Evolutionary conservation across 1,140 invertebrate species (phyloP), one percentile per base, ranked within the genome.

Genomic region (Triops longicaudatus): DNA sequence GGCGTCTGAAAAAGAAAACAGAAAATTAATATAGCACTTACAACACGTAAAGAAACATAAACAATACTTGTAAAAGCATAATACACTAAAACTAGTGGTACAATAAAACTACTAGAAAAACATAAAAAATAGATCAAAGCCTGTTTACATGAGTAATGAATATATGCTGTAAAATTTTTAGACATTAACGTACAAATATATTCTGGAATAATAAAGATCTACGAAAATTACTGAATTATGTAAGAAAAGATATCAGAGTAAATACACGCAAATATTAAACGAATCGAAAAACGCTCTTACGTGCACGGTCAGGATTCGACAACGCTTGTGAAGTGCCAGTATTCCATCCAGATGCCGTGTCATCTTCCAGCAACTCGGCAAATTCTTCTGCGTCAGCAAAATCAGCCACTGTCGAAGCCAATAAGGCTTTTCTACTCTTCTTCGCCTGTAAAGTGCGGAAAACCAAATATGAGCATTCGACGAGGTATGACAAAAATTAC

Each of bases 291-390:
- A 44, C 75, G 37, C 73, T 22, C 42, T 77, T 71, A 81, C 80
- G 76, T n/a, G 80, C 77, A 31, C 78, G 80, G 63, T 82, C 81
- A 31, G 75, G 78, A 76, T 81, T 82, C 11, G 81, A 79, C 11
- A 82, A 77, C 14, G 79, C 79, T 28, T 81, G 78, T 7, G 80
- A 73, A 26, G 80, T 76, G 31, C 82, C 82, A 27, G 79, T 80
- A 72, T 82, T 80, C 22, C 80, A 76, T 27, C 79, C 79, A 41
- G 77, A 78, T 14, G 79, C 80, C 1, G 78, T 78, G 72, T 81
- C 81, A 12, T 82, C 82, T 78, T 85, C 84, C 50, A 85, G 80
- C 26, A 85, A 26, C 73, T 80, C 79, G 26, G 83, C 78, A 81
- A 85, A 85, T 81, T 83, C 78, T 74, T 79, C 73, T 31, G 79